Conservation (phyloP, 2,797 vertebrate species). For the Sebastiscus albofasciatus region DNA sequence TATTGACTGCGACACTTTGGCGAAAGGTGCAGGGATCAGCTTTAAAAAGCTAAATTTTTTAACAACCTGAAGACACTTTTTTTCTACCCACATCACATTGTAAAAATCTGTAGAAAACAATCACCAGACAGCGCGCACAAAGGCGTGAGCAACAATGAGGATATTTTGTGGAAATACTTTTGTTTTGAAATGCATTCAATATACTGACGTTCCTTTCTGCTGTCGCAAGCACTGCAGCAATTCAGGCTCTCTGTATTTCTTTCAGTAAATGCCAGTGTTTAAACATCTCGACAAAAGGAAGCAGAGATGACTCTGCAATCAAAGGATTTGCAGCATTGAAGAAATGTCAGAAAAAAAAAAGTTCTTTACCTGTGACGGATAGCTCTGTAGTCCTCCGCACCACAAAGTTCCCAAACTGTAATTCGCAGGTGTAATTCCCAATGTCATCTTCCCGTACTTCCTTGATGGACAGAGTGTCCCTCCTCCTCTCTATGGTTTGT, state of each 20-base stretch:
- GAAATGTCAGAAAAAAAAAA: not conserved
- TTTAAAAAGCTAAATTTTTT: constrained; percentile 25
- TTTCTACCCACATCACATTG: not conserved
- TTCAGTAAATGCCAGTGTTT: not conserved
- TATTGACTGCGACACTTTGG: constrained; percentile 47
- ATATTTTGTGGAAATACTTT: not conserved
- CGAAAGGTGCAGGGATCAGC: constrained; percentile 48
- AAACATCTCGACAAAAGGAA: not conserved
- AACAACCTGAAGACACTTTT: constrained; percentile 12
- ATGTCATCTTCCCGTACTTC: constrained; percentile 98
- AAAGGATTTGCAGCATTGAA: not conserved
- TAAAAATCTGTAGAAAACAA: constrained; percentile 15
- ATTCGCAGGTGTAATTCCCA: constrained; percentile 98
- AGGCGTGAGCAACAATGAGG: not conserved
- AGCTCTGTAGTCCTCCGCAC: constrained; percentile 97
- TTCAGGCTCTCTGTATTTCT: not conserved
- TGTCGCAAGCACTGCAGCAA: not conserved
- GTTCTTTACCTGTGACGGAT: constrained; percentile 93
- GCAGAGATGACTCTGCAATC: not conserved
- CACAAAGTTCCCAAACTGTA: constrained; percentile 94
- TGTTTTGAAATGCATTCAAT: not conserved
- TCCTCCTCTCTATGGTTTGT: constrained; percentile 89
- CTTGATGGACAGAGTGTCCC: constrained; percentile 90
- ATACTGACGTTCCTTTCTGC: not conserved
- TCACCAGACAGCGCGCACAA: not conserved